Evolutionary conservation across 2,113 vertebrate species (phyloP).

Genomic region (Platycercus adscitus): DNA sequence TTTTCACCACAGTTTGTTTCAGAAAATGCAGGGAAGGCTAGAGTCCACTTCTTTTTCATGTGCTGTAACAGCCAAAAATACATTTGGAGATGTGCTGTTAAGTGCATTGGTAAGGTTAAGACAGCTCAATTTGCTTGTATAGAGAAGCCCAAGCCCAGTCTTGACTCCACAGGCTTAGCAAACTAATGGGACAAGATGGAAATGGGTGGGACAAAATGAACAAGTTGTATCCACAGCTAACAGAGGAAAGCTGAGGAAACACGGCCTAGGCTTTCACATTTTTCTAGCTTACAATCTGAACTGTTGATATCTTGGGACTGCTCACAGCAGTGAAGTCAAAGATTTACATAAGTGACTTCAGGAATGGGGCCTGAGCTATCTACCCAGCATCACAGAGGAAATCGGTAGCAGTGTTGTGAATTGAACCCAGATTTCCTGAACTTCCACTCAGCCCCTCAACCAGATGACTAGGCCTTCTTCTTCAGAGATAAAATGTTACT

Average conservation of each 20-base stretch:
- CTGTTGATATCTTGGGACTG: background rate
- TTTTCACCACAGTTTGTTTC: background rate
- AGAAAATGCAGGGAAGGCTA: background rate
- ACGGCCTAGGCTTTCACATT: background rate
- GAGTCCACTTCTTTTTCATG: background rate
- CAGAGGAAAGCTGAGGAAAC: background rate
- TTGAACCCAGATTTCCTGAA: background rate
- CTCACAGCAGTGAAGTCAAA: background rate
- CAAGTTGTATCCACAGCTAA: background rate
- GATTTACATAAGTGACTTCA: background rate
- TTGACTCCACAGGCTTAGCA: too few species aligned
- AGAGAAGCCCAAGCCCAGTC: background rate
- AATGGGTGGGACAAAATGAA: background rate
- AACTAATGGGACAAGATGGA: background rate
- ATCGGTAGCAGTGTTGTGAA: background rate
- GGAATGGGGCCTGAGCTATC: background rate
- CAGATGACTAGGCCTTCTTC: background rate
- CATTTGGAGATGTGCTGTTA: background rate
- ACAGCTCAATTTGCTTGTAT: background rate
- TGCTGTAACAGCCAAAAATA: background rate
- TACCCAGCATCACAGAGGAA: rapidly evolving
- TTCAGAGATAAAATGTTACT: background rate
- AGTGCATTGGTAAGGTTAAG: background rate
- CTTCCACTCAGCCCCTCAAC: background rate
- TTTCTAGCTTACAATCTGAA: background rate